A percentile compares a stretch with the other conserved stretches of the same genome.
Evolutionary conservation across 2,797 vertebrate species (phyloP).

Genomic region (Etheostoma nigrum): DNA sequence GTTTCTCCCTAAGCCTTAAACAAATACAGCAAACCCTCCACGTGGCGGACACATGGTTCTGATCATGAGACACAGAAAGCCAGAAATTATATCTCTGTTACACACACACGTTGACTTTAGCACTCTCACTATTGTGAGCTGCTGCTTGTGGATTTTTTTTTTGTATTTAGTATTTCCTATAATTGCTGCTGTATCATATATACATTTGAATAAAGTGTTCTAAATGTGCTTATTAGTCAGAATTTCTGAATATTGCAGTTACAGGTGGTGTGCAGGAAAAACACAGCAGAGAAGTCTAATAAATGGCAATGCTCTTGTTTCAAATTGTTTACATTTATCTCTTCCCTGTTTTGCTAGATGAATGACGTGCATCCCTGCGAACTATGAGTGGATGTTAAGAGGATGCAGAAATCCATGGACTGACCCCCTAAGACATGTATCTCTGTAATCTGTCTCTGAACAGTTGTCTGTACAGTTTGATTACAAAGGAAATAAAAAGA

Average conservation of each 20-base stretch:
- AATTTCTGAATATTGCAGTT: neutral
- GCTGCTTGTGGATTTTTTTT: neutral
- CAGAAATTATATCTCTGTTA: conserved; percentile 52
- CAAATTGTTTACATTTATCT: too few species aligned
- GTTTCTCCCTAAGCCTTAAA: conserved; percentile 36
- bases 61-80: conserved; percentile 64
- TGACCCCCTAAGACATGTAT: too few species aligned
- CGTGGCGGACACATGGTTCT: conserved; percentile 76
- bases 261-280: neutral
- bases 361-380: too few species aligned
- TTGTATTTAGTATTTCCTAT: neutral
- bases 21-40: conserved; percentile 58
- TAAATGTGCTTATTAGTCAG: neutral
- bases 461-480: too few species aligned
- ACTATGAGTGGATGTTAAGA: too few species aligned
- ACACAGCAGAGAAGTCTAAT: neutral
- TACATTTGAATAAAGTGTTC: neutral
- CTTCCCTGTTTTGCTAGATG: too few species aligned
- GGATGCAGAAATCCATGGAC: too few species aligned
- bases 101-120: conserved; percentile 38
- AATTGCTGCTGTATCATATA: neutral
- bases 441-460: too few species aligned
- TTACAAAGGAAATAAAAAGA: too few species aligned
- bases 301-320: neutral
- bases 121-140: neutral